Conservation (phyloP, 2,888 invertebrate species). For the Meganola albula region DNA sequence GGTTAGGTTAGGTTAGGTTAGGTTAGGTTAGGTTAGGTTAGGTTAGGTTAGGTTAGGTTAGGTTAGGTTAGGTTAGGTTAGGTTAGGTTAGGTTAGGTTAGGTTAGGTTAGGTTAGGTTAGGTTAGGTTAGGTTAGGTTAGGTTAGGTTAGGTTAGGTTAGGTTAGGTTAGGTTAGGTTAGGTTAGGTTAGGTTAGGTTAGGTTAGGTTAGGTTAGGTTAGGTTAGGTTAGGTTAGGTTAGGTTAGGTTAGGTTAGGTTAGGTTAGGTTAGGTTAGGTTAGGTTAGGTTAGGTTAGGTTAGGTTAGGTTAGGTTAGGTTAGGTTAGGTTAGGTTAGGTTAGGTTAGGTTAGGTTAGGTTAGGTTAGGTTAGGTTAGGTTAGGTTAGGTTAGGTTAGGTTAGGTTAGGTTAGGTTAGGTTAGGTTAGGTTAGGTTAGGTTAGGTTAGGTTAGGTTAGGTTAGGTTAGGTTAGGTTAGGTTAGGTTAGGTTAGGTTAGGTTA, state of each 20-base stretch:
- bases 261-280: conserved; percentile 29
- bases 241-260: conserved; percentile 27
- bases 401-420: conserved; percentile 21
- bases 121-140: conserved; percentile 13
- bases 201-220: conserved; percentile 21
- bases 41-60: conserved; percentile 13
- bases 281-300: conserved; percentile 22
- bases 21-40: conserved; percentile 13
- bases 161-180: conserved; percentile 13
- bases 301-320: conserved; percentile 17
- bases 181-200: conserved; percentile 11
- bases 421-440: conserved; percentile 22
- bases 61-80: conserved; percentile 13
- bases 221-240: conserved; percentile 30
- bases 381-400: conserved; percentile 21
- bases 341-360: conserved; percentile 13
- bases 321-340: conserved; percentile 14
- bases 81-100: conserved; percentile 13
- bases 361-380: conserved; percentile 21
- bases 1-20: conserved; percentile 13
- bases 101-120: conserved; percentile 12
- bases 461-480: conserved; percentile 21
- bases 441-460: conserved; percentile 22
- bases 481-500: conserved; percentile 27
- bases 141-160: conserved; percentile 13